phyloP scores from a whole-genome alignment of 92 coral and sea anemone genomes.

The Isaurus tuberculatus region DNA sequence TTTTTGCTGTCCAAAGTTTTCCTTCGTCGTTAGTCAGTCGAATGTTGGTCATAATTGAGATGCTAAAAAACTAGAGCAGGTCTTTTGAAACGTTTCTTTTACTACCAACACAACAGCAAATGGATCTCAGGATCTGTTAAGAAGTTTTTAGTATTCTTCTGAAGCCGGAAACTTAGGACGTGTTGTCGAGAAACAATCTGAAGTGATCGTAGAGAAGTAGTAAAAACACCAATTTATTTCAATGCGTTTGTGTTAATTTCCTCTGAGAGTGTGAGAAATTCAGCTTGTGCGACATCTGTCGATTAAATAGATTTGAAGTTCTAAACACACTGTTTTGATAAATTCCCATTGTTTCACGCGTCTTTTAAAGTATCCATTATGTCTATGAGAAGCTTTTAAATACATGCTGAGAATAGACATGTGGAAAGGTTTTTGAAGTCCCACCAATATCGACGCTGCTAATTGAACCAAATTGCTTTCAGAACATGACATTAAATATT shows the following conservation, averaged over 20 bases:
- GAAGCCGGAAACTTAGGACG: slow-evolving; percentile 5
- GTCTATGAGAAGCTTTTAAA: slow-evolving; percentile 75
- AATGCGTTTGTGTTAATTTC: slow-evolving; percentile 71
- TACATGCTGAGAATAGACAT: slow-evolving; percentile 82
- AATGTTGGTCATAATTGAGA: slow-evolving; percentile 62
- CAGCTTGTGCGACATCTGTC: slow-evolving; percentile 77
- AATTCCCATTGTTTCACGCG: slow-evolving; percentile 75
- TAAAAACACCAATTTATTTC: slow-evolving; percentile 60
- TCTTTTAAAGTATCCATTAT: slow-evolving; percentile 84
- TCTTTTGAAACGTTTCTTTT: neutral
- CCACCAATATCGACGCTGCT: slow-evolving; percentile 56
- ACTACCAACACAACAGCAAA: neutral
- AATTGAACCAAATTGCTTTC: slow-evolving; percentile 75
- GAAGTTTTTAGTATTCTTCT: neutral
- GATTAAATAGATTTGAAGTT: slow-evolving; percentile 81
- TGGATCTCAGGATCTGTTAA: neutral
- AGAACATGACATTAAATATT: slow-evolving; percentile 55
- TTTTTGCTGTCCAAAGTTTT: slow-evolving; percentile 70
- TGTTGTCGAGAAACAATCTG: slow-evolving; percentile 33
- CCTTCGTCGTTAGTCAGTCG: slow-evolving; percentile 56
- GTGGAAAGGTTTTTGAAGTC: slow-evolving; percentile 55
- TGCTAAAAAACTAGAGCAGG: neutral
- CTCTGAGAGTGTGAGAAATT: slow-evolving; percentile 74
- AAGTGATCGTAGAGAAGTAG: slow-evolving; percentile 13
- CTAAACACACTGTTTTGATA: slow-evolving; percentile 89